Evolutionary conservation across 2,888 invertebrate species (phyloP).

Genomic region (Troides helena): DNA sequence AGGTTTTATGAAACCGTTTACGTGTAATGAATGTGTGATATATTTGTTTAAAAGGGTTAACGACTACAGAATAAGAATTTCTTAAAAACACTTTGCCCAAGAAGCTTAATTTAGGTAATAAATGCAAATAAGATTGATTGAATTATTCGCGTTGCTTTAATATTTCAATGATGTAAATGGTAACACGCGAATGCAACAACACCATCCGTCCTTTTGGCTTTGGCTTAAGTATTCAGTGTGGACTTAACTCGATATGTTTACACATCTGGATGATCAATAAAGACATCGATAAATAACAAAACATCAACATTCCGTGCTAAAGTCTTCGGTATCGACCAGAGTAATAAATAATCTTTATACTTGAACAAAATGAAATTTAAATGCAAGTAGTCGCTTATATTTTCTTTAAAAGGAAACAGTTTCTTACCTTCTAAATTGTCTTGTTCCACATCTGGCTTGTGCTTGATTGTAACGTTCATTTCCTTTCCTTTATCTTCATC

Average conservation of each 20-base stretch:
- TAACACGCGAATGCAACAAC: slow-evolving; percentile 42
- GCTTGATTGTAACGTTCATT: slow-evolving; percentile 56
- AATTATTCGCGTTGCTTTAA: background rate
- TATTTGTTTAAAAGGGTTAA: slow-evolving; percentile 23
- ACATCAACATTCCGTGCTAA: slow-evolving; percentile 13
- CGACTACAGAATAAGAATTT: slow-evolving; percentile 1
- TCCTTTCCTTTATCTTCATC: slow-evolving; percentile 52
- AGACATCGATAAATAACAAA: slow-evolving; percentile 34
- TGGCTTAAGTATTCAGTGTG: slow-evolving; percentile 47
- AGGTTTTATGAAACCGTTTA: slow-evolving; percentile 26
- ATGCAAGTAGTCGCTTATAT: background rate
- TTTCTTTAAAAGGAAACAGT: slow-evolving; percentile 23
- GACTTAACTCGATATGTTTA: slow-evolving; percentile 53
- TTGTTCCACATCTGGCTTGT: slow-evolving; percentile 43
- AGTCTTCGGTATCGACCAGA: background rate
- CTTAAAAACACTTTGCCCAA: slow-evolving; percentile 36
- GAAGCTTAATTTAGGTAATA: slow-evolving; percentile 16
- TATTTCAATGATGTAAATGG: slow-evolving; percentile 42
- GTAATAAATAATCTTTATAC: slow-evolving; percentile 1
- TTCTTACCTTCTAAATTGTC: slow-evolving; percentile 55
- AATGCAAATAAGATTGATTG: slow-evolving; percentile 8
- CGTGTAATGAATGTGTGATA: slow-evolving; percentile 20
- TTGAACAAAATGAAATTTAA: slow-evolving; percentile 13
- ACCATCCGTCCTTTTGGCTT: slow-evolving; percentile 30
- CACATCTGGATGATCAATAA: slow-evolving; percentile 66